A percentile compares a stretch with the other conserved stretches of the same genome.
phyloP scores from a whole-genome alignment of 2,797 vertebrate species.

The Taeniopygia guttata region DNA sequence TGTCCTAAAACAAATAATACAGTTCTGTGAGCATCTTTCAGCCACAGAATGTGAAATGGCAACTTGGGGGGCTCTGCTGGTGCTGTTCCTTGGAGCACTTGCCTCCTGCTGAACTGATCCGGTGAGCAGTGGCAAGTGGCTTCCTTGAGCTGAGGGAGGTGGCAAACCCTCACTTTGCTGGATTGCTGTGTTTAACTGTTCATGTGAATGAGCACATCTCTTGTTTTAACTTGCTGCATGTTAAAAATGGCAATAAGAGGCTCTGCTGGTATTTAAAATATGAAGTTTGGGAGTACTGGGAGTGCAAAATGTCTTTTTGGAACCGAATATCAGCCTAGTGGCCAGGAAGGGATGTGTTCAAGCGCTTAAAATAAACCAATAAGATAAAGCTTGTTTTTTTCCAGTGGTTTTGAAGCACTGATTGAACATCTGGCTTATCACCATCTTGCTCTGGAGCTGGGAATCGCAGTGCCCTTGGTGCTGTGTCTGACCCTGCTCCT shows the following conservation, averaged over 20 bases:
- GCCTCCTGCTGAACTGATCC: constrained; percentile 7
- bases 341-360: constrained; percentile 38
- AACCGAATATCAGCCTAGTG: background rate
- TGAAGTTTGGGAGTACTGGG: background rate
- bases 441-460: background rate
- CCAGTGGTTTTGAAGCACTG: background rate
- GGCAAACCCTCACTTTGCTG: background rate
- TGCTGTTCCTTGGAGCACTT: background rate
- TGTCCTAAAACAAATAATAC: background rate
- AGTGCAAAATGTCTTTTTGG: constrained; percentile 41
- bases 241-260: constrained; percentile 4
- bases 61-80: constrained; percentile 12
- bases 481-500: background rate
- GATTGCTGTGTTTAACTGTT: constrained; percentile 11
- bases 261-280: background rate
- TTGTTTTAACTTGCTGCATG: background rate
- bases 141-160: background rate
- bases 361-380: constrained; percentile 50
- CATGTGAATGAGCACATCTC: background rate
- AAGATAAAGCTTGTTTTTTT: constrained; percentile 22
- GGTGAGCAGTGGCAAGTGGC: constrained; percentile 1
- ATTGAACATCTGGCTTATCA: constrained; percentile 25
- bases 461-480: background rate
- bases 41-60: constrained; percentile 1
- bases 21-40: constrained; percentile 4